Evolutionary conservation across 2,797 vertebrate genomes (phyloP), one percentile per base, ranked within the genome.

Genomic region (Otus scops): DNA sequence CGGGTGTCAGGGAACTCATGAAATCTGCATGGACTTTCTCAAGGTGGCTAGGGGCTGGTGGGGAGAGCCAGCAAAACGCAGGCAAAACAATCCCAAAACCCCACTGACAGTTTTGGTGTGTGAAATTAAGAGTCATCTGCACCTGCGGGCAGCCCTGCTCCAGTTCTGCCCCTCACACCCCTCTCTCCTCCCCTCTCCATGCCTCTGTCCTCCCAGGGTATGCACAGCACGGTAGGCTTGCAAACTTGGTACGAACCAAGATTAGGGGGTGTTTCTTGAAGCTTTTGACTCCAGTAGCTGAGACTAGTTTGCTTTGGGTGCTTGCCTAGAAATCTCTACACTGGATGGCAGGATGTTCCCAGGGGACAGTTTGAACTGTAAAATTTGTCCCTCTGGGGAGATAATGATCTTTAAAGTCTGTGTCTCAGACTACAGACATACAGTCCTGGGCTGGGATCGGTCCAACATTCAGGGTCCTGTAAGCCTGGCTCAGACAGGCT

Each of bases 11-110:
- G 81, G 47, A 91, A 77, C 93, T 96, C 88, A 94, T 96, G 92
- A 97, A 97, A 97, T 96, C 96, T 96, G 88, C 94, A 96, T 93
- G 95, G 96, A 85, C 60, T 91, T 95, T 77, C 78, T 95, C 95
- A 94, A 94, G 92, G 95, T 96, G 91, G 78, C 74, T 65, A 76
- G 57, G 82, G 77, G 45, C 57, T 88, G 77, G 28, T 32, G 71
- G 75, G 48, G 34, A 39, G 74, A 71, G 65, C 67, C 63, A 87
- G 82, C 56, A 86, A 93, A 91, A 89, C 0, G 3, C 47, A 68
- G 78, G 81, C 68, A 67, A 89, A 94, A 74, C 54, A 80, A 85
- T 67, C 74, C 34, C 15, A 70, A 78, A 89, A 7, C 24, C 13
- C 53, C 41, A 53, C 69, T 63, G 80, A 76, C 8, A 6, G 41